Base-by-base conservation (phyloP, 92 coral and sea anemone genomes). In the Bergia puertoricense region DNA sequence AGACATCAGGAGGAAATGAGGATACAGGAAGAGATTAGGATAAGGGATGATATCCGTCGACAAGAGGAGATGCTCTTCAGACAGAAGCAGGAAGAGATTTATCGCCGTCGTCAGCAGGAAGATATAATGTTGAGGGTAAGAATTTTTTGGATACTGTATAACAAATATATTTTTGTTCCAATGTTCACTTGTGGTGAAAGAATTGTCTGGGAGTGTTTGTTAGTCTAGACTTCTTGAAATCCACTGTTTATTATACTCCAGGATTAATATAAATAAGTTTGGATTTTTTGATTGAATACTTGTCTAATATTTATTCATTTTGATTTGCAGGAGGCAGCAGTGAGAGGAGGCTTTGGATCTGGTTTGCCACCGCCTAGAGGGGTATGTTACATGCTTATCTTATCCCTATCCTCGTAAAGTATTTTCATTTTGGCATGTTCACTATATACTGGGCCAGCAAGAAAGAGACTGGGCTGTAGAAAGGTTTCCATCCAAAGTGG, bases 1-100 rank as follows among this genome's bases (percentile, higher is more conserved):
- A 92, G 99, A 66, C 92, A 94, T 69, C 98, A 96, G 13, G 99
- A 96, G 77, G 99, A 96, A 79, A 94, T 91, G 91, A 90, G 98
- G 59, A 85, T 93, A 62, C 98, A 96, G 56, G 99, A 96, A 10
- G 99, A 96, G 57, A 75, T 96, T 45, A 90, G 89, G 6, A 89
- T 96, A 6, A 90, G 94, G 66, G 99, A 93, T 45, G 99, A 96
- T 67, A 88, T 93, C 56, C 89, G 95, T 23, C 89, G 92, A 59
- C 96, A 91, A 43, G 97, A 96, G 85, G 98, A 96, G 85, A 91
- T 92, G 80, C 81, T 96, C 45, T 93, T 93, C 81, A 87, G 98
- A 38, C 94, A 95, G 78, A 92, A 95, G 59, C 99, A 96, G 66
- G 96, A 95, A 14, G 99, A 96, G 74, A 91, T 94, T 22, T 88